Percentiles rank a stretch among this genome's conserved stretches.
Conservation (phyloP, 2,888 invertebrate genomes). For the Litoditis marina region DNA sequence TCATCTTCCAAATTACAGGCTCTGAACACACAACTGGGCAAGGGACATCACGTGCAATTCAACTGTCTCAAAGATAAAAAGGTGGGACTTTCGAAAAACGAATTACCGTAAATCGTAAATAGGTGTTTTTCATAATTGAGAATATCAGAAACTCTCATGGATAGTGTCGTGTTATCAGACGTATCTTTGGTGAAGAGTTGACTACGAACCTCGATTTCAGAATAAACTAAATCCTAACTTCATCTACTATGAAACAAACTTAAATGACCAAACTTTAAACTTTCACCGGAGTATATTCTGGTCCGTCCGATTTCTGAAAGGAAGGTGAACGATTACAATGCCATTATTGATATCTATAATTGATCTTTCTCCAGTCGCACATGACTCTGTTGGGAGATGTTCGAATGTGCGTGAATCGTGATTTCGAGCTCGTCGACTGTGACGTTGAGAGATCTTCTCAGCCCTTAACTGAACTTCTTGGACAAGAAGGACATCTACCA, state of each 20-base stretch:
- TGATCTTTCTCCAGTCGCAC: slow-evolving; percentile 19
- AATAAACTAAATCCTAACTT: too few relatives aligned
- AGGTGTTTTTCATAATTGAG: not conserved
- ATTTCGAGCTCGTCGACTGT: slow-evolving; percentile 24
- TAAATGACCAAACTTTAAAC: too few relatives aligned
- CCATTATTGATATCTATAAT: too few relatives aligned
- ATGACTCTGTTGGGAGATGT: slow-evolving; percentile 28
- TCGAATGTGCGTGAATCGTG: slow-evolving; percentile 28
- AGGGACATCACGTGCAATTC: slow-evolving; percentile 25
- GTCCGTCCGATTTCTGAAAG: too few relatives aligned
- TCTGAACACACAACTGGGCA: slow-evolving; percentile 9
- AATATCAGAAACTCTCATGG: too few relatives aligned
- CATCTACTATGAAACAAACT: too few relatives aligned
- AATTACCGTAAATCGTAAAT: not conserved
- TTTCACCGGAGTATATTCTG: too few relatives aligned
- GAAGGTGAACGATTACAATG: too few relatives aligned
- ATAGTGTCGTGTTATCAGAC: too few relatives aligned
- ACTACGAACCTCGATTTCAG: too few relatives aligned
- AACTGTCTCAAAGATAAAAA: slow-evolving; percentile 39
- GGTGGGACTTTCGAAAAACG: slow-evolving; percentile 17
- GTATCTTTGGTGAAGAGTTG: too few relatives aligned
- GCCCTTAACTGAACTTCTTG: slow-evolving; percentile 11
- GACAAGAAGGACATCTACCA: too few relatives aligned
- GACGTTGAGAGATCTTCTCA: slow-evolving; percentile 12
- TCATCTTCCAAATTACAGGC: slow-evolving; percentile 8